These are phyloP conservation scores for Thereva unica DNA, from an alignment of 2,888 invertebrate genomes.

Conservation along the genomic window DNA sequence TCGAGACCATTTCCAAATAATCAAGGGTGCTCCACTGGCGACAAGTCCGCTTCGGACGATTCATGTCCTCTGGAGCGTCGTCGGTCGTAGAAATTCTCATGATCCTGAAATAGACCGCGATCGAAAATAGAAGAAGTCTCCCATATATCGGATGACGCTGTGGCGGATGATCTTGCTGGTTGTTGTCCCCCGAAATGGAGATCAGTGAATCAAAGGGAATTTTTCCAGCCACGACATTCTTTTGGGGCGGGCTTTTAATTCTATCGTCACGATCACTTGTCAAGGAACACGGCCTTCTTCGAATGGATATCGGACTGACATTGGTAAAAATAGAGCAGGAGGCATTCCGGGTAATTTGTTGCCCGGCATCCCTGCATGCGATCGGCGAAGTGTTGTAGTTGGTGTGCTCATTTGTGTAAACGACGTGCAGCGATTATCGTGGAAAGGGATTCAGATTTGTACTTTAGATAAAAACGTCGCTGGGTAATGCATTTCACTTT, in stretches of 20 bases:
- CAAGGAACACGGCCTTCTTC: not conserved
- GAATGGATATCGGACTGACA: not conserved
- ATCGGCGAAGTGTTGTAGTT: no score
- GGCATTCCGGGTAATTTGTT: slow-evolving; percentile 18
- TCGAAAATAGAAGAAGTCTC: no score
- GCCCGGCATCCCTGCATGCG: not conserved
- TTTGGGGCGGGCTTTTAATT: slow-evolving; percentile 3
- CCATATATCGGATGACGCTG: no score
- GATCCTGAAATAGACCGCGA: no score
- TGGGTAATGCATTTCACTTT: no score
- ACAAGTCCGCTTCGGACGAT: not conserved
- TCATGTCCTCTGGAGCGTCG: not conserved
- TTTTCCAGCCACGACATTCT: not conserved
- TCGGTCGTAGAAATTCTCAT: not conserved
- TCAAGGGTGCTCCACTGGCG: slow-evolving; percentile 27
- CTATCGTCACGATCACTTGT: slow-evolving; percentile 24
- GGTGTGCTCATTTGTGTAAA: no score
- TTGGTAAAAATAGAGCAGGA: slow-evolving; percentile 23
- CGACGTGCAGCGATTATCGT: no score
- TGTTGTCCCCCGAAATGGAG: slow-evolving; percentile 6
- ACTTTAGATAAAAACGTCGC: no score
- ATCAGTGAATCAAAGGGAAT: slow-evolving; percentile 24
- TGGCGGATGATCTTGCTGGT: no score
- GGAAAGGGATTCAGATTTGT: no score
- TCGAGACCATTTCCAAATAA: slow-evolving; percentile 26